A percentile compares a stretch with the other conserved stretches of the same genome.
These are phyloP conservation scores for Strigamia transsilvanica DNA, from an alignment of 2,888 invertebrate species.

Conservation along the genomic window DNA sequence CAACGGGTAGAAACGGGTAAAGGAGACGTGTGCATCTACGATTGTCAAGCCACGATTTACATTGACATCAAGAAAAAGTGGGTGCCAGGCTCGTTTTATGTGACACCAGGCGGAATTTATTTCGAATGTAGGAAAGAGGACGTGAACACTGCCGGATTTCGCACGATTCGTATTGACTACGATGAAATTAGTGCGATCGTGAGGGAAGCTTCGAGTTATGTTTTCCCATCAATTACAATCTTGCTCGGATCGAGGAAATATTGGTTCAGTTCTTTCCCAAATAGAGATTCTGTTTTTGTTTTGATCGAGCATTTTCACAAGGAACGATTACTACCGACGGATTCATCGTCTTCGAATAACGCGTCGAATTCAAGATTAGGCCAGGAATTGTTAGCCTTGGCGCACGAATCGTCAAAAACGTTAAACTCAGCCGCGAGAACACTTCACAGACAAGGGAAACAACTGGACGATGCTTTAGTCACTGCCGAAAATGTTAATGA, in stretches of 20 bases:
- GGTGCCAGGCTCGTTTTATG: constrained; percentile 27
- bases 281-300: constrained; percentile 23
- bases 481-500: constrained; percentile 35
- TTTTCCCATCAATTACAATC: constrained; percentile 41
- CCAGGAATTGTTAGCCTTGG: constrained; percentile 21
- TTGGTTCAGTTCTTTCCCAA: constrained; percentile 52
- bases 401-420: constrained; percentile 35
- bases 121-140: constrained; percentile 30
- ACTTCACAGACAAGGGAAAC: constrained; percentile 48
- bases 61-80: constrained; percentile 10
- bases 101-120: constrained; percentile 23
- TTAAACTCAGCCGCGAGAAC: constrained; percentile 28
- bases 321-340: neutral
- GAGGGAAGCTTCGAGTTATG: constrained; percentile 52
- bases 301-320: constrained; percentile 46
- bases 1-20: neutral
- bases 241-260: constrained; percentile 34
- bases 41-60: neutral
- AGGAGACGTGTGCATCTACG: neutral
- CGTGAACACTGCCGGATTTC: neutral
- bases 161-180: constrained; percentile 23
- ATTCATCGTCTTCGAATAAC: neutral
- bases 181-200: constrained; percentile 39
- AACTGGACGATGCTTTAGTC: constrained; percentile 48
- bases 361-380: constrained; percentile 14